Evolutionary conservation across 1,140 invertebrate species (phyloP).

Genomic region (Pachyrhynchus sulphureomaculatus): DNA sequence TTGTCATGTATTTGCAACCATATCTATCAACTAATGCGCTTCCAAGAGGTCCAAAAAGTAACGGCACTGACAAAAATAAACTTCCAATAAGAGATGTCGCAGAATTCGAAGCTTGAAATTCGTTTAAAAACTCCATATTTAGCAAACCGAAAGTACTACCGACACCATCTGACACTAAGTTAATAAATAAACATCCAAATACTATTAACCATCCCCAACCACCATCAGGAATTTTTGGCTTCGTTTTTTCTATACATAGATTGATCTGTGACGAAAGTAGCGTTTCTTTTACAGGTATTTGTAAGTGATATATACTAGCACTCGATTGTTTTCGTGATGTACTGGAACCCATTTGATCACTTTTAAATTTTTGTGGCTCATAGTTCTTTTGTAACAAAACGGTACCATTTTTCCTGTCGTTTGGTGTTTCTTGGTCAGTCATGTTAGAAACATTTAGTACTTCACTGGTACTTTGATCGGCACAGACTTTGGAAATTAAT

Average conservation of each 20-base stretch:
- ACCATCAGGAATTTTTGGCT: conserved; percentile 65
- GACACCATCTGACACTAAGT: conserved; percentile 89
- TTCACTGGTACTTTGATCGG: too few relatives aligned
- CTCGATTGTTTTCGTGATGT: too few relatives aligned
- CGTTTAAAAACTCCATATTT: conserved; percentile 80
- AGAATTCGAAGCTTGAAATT: conserved; percentile 79
- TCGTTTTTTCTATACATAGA: conserved; percentile 34
- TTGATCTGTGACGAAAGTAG: conserved; percentile 27
- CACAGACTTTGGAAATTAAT: too few relatives aligned
- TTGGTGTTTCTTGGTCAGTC: too few relatives aligned
- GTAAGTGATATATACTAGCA: conserved; percentile 18
- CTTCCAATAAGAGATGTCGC: conserved; percentile 88
- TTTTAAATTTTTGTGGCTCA: too few relatives aligned
- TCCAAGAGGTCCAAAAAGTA: conserved; percentile 79
- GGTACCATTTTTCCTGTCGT: too few relatives aligned
- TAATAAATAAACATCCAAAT: conserved; percentile 78
- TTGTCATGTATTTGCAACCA: conserved; percentile 85
- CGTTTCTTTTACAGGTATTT: conserved; percentile 27
- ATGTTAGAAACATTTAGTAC: too few relatives aligned
- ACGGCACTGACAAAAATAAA: conserved; percentile 83
- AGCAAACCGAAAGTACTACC: conserved; percentile 91
- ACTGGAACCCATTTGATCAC: too few relatives aligned
- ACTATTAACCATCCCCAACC: conserved; percentile 90
- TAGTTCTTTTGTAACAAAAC: too few relatives aligned
- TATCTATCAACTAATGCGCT: conserved; percentile 85